A percentile compares a stretch with the other conserved stretches of the same genome.
Evolutionary conservation across 2,888 invertebrate species (phyloP).

Genomic region (Napeogenes sylphis): DNA sequence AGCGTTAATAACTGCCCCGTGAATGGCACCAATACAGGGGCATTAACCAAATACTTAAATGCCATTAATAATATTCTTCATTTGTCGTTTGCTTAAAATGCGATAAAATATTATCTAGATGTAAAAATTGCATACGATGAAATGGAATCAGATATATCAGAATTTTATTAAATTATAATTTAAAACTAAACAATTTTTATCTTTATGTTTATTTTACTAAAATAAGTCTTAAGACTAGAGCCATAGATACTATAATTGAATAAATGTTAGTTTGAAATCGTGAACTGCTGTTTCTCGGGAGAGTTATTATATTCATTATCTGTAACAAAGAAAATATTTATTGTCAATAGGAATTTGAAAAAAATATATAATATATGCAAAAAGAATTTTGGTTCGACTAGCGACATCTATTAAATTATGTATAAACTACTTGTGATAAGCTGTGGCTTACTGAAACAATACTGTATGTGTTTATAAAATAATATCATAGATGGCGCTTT

Average conservation of each 20-base stretch:
- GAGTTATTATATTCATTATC: conserved; percentile 54
- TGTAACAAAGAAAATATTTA: conserved; percentile 42
- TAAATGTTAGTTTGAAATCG: conserved; percentile 21
- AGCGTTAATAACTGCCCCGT: conserved; percentile 55
- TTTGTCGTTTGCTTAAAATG: conserved; percentile 36
- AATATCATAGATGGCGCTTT: conserved; percentile 14
- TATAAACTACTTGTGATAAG: not conserved
- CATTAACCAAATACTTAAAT: conserved; percentile 52
- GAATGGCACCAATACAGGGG: conserved; percentile 48
- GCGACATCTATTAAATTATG: conserved; percentile 7
- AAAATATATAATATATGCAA: too few relatives aligned
- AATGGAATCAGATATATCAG: too few relatives aligned
- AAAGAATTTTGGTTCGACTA: not conserved
- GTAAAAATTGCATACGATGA: not conserved
- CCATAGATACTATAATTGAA: not conserved
- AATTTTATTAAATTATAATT: not conserved
- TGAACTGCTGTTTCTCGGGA: conserved; percentile 39
- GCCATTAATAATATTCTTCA: conserved; percentile 58
- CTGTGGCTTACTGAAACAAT: not conserved
- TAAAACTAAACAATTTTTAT: not conserved
- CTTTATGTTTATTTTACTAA: not conserved
- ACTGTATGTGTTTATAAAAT: not conserved
- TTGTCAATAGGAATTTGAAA: not conserved
- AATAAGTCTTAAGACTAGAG: not conserved
- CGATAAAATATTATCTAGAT: not conserved